phyloP scores from a whole-genome alignment of 2,888 invertebrate species.

The Lepidonotus clava region DNA sequence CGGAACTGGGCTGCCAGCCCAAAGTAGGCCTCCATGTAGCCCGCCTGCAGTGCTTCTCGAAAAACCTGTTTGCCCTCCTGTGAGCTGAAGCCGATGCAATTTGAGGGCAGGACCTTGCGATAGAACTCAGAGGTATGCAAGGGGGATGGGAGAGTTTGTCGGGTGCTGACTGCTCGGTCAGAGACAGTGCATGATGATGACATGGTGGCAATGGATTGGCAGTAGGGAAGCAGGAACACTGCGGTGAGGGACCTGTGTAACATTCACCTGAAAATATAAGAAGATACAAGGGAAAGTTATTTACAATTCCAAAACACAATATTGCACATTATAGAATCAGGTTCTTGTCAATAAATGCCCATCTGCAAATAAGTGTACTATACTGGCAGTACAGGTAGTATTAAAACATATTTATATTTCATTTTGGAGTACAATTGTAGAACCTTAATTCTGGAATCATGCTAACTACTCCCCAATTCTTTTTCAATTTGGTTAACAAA shows the following conservation, averaged over 20 bases:
- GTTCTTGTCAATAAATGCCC: background rate
- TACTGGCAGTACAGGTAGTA: too few species aligned
- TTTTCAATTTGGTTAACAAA: too few species aligned
- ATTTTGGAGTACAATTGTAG: too few species aligned
- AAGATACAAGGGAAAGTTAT: too few species aligned
- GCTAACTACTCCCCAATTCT: too few species aligned
- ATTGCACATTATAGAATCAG: background rate
- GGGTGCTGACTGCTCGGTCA: background rate
- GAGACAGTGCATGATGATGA: background rate
- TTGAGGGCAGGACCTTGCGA: constrained; percentile 75
- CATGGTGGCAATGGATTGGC: background rate
- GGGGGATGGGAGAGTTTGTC: background rate
- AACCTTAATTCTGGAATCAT: too few species aligned
- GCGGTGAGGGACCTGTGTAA: background rate
- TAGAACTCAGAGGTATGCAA: constrained; percentile 67
- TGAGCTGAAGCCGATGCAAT: constrained; percentile 78
- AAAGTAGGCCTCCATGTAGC: constrained; percentile 79
- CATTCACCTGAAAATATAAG: too few species aligned
- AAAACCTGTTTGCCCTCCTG: constrained; percentile 78
- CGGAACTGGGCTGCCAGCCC: constrained; percentile 79
- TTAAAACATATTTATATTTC: too few species aligned
- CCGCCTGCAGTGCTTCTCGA: constrained; percentile 73
- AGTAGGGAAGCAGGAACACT: background rate
- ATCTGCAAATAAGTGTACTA: too few species aligned
- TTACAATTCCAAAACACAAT: too few species aligned